Evolutionary conservation across 23 tunicate genomes (phyloP), one percentile per base, ranked within the genome.

Genomic region (Trididemnum nubilum): DNA sequence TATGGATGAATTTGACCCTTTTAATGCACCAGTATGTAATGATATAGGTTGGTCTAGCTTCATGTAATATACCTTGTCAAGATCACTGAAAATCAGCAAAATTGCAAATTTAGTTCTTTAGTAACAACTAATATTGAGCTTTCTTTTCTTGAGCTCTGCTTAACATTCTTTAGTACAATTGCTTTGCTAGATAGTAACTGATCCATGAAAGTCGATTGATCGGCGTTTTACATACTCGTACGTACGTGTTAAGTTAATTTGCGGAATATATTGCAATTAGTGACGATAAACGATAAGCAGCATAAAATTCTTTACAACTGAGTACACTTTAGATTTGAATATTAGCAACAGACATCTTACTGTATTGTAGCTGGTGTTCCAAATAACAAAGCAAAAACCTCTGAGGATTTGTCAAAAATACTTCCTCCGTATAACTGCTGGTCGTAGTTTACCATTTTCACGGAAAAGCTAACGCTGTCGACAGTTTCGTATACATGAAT

Each of bases 401-500:
- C 90, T 1, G 90, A 85, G 2, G 78, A 33, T 2, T 52, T 60
- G 2, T 58, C 78, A 36, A 85, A 78, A 0, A 85, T 31, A 54
- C 75, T 65, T 21, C 64, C 61, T n/a, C 34, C 84, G 69, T 39
- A 60, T 27, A 67, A 50, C 34, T 54, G 38, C 34, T 78, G 38
- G 30, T 79, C 83, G 52, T 60, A 32, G 33, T 79, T 72, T 50
- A 89, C 70, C 39, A 36, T 44, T 34, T 78, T 23, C 7, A 52
- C 38, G 1, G 51, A 57, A n/a, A 34, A 32, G 59, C 19, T 70
- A 12, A 77, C 44, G 27, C 50, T 57, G 28, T 28, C 40, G 9
- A 91, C 83, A 30, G 23, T 63, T 57, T 91, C 83, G 76, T 36
- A 91, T 18, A 81, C 84, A 5, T 78, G 57, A 28, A 91, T 38